phyloP scores from a whole-genome alignment of 2,113 vertebrate species.

The Plecotus auritus region DNA sequence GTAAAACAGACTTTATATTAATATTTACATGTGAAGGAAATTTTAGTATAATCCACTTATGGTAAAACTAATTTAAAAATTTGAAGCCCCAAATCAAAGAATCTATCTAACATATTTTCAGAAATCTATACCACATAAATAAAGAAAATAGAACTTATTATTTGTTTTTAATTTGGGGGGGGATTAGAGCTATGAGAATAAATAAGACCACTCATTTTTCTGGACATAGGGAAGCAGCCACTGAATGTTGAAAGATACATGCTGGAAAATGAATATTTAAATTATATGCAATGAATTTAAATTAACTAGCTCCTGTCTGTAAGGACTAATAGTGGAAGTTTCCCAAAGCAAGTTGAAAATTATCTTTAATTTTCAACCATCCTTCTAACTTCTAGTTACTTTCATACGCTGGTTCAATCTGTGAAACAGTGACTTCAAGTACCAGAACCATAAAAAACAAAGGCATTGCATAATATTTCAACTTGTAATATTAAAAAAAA shows the following conservation, averaged over 20 bases:
- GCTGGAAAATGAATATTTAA: not conserved
- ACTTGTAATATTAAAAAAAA: not conserved
- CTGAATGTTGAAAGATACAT: not conserved
- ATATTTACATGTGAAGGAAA: not conserved
- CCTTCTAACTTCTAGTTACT: not conserved
- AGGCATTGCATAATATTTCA: not conserved
- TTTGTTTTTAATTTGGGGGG: not conserved
- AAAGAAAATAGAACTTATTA: not conserved
- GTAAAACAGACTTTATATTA: not conserved
- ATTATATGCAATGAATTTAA: not conserved
- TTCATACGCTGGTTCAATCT: not conserved
- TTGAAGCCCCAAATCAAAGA: not conserved
- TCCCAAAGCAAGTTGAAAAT: not conserved
- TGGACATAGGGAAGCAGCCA: not conserved
- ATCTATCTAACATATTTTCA: not conserved
- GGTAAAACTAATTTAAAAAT: not conserved
- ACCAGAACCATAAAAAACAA: not conserved
- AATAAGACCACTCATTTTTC: not conserved
- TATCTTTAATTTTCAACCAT: not conserved
- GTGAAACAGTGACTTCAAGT: not conserved
- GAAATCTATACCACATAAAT: not conserved
- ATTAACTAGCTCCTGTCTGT: not conserved
- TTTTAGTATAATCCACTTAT: not conserved
- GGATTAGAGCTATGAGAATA: not conserved
- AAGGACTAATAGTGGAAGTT: not conserved